phyloP scores from a whole-genome alignment of 2,113 vertebrate species.

The Todiramphus chloris region DNA sequence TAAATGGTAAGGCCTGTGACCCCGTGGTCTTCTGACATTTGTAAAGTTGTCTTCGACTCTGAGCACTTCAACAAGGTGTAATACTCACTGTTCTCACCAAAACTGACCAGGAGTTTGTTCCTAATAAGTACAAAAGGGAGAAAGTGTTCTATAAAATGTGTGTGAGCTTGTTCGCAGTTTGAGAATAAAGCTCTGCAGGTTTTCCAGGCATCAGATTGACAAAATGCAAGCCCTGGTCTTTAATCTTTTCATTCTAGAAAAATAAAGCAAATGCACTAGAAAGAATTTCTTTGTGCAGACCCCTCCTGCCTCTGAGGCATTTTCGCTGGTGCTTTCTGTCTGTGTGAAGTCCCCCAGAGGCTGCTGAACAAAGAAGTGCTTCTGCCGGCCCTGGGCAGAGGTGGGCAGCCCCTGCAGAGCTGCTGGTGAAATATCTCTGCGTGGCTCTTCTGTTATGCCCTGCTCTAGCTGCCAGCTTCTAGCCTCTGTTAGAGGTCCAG shows the following conservation, averaged over 20 bases:
- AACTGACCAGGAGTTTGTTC: background rate
- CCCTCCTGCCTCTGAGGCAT: background rate
- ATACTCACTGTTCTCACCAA: background rate
- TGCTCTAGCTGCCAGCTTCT: background rate
- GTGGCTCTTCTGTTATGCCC: fast-evolving
- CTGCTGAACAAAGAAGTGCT: background rate
- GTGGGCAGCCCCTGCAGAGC: fast-evolving
- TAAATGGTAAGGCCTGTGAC: background rate
- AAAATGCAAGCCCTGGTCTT: background rate
- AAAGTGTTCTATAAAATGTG: background rate
- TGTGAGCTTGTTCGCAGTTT: fast-evolving
- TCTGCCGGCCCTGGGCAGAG: fast-evolving
- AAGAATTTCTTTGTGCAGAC: background rate
- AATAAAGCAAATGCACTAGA: background rate
- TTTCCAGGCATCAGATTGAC: background rate
- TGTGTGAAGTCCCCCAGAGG: fast-evolving
- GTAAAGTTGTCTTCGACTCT: background rate
- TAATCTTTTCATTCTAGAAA: background rate
- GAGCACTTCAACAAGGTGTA: background rate
- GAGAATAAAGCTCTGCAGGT: background rate
- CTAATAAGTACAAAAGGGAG: background rate
- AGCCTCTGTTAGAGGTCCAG: fast-evolving
- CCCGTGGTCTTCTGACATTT: background rate
- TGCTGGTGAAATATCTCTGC: fast-evolving
- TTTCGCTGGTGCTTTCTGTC: background rate